Base-by-base conservation (phyloP, 2,113 vertebrate species). In the Pterocles burchelli region DNA sequence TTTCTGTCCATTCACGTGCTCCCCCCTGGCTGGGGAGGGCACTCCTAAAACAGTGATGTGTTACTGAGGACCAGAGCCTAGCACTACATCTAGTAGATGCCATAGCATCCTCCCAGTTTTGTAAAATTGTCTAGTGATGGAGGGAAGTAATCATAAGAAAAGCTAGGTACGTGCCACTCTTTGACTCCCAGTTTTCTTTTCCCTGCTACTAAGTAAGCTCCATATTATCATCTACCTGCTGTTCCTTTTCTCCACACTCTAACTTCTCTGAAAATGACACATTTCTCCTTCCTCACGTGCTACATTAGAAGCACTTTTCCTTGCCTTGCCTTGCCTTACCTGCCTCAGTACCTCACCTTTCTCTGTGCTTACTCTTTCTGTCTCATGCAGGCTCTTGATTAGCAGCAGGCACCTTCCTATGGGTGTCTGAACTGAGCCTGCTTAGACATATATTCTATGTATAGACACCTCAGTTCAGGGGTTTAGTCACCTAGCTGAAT, bases 101-200 rank as follows among this genome's bases (percentile, higher is more conserved):
- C 59, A 25, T n/a, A 62, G 28, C 16, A 1, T 20, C 17, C 45
- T 81, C 43, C 17, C 13, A 29, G 18, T 28, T 68, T 34, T n/a
- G 46, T 28, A 83, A 33, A 88, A 76, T 61, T 26, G 12, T 0
- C 1, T 55, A 31, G 70, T 55, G 33, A 41, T 29, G 16, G 51
- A 72, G 22, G 33, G 20, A 71, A 65, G 28, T 45, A 48, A 55
- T 61, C 2, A 20, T 58, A 54, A 58, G n/a, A 74, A 59, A 87
- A 93, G 4, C 19, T 45, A 15, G 0, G 2, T 2, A 1, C 1
- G 1, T 68, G 34, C 14, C 24, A 4, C 33, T 68, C 26, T 46
- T 62, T 29, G 45, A 38, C 34, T 75, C 43, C 26, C 7, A 14
- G 43, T 68, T 91, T 82, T 72, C 17, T 55, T 91, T 85, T 16